These are phyloP conservation scores for Myathropa florea DNA, from an alignment of 2,888 invertebrate species.

Conservation along the genomic window DNA sequence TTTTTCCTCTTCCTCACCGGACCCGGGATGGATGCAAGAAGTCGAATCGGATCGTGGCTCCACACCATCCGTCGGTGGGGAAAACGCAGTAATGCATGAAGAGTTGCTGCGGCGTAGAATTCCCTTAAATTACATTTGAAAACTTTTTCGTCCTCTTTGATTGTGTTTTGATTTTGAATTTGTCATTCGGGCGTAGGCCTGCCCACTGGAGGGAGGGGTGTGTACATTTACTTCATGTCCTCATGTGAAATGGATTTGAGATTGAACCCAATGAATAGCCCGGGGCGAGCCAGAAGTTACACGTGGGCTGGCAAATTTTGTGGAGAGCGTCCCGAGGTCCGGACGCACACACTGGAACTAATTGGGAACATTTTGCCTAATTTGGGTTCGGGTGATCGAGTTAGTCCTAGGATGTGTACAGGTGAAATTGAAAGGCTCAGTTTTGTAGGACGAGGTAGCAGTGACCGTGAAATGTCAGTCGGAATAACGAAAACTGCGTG, in stretches of 20 bases:
- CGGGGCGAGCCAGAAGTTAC: background rate
- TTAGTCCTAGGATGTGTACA: background rate
- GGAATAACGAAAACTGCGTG: background rate
- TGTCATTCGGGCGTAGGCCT: background rate
- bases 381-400: background rate
- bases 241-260: slow-evolving; percentile 31
- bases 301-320: background rate
- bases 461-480: background rate
- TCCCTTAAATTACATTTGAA: slow-evolving; percentile 30
- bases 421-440: background rate
- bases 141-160: slow-evolving; percentile 15
- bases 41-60: background rate
- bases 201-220: background rate
- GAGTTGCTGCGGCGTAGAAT: background rate
- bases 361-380: background rate
- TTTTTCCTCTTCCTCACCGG: background rate
- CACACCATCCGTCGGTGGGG: background rate
- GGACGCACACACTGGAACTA: slow-evolving; percentile 14
- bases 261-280: slow-evolving; percentile 19
- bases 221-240: background rate
- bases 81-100: background rate
- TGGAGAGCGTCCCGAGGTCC: background rate
- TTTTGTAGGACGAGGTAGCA: background rate
- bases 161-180: slow-evolving; percentile 21
- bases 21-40: slow-evolving; percentile 22